These are phyloP conservation scores for Muscidifurax raptorellus DNA, from an alignment of 1,140 invertebrate species.

Conservation along the genomic window DNA sequence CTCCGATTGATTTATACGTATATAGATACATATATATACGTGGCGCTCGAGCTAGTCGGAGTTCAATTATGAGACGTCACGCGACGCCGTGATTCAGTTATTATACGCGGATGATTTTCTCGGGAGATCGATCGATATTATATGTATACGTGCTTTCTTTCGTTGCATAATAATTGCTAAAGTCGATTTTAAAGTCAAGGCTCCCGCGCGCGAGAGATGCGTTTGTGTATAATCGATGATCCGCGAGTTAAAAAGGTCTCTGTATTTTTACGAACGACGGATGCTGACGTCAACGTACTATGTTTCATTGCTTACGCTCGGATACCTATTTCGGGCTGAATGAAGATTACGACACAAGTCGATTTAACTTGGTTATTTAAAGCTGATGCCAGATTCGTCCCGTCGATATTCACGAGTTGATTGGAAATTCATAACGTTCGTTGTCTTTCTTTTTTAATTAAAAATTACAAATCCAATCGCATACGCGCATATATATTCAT, in stretches of 20 bases:
- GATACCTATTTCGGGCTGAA: background rate
- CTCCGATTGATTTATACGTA: slow-evolving; percentile 21
- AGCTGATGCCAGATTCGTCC: too few species aligned
- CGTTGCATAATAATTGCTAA: background rate
- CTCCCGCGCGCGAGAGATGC: background rate
- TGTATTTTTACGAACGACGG: background rate
- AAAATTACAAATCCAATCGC: too few species aligned
- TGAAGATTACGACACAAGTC: background rate
- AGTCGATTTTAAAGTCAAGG: background rate
- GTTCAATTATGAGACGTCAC: background rate
- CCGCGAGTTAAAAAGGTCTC: too few species aligned
- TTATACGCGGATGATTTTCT: background rate
- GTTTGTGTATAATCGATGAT: background rate
- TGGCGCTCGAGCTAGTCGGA: background rate
- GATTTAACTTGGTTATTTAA: background rate
- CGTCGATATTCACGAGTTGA: too few species aligned
- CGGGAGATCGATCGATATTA: background rate
- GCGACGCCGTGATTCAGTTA: background rate
- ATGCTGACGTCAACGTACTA: background rate
- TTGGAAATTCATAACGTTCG: too few species aligned
- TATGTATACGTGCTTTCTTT: background rate
- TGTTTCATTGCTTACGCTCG: background rate
- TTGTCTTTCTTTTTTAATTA: too few species aligned
- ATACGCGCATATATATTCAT: too few species aligned
- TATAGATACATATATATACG: background rate